Evolutionary conservation across 1,140 invertebrate genomes (phyloP).

Genomic region (Cheumatopsyche charites): DNA sequence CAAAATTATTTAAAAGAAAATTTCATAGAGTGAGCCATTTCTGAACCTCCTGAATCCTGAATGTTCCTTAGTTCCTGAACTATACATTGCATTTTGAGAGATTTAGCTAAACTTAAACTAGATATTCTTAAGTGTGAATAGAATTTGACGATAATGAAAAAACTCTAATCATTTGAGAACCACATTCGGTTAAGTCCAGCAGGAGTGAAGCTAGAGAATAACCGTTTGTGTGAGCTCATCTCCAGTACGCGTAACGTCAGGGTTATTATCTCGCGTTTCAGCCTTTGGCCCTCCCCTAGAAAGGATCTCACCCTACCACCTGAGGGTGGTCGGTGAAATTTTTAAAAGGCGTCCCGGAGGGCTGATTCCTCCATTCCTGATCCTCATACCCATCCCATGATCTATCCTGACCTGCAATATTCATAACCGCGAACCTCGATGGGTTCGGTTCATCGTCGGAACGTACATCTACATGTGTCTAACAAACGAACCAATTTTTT

Average conservation of each 20-base stretch:
- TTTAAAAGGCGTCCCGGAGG: slow-evolving; percentile 36
- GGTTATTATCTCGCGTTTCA: slow-evolving; percentile 40
- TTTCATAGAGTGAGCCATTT: too few species aligned
- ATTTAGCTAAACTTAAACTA: too few species aligned
- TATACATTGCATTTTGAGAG: too few species aligned
- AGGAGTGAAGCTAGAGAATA: slow-evolving; percentile 30
- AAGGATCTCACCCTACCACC: neutral
- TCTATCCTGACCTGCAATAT: slow-evolving; percentile 36
- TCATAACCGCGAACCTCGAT: slow-evolving; percentile 28
- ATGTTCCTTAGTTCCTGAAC: too few species aligned
- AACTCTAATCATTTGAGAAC: neutral
- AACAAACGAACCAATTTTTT: neutral
- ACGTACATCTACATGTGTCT: slow-evolving; percentile 26
- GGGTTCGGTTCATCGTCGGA: slow-evolving; percentile 15
- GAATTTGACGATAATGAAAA: too few species aligned
- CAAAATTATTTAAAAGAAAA: too few species aligned
- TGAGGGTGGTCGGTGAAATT: slow-evolving; percentile 23
- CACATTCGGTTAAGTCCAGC: neutral
- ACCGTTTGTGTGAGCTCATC: slow-evolving; percentile 35
- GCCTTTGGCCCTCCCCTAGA: slow-evolving; percentile 1
- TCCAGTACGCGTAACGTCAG: slow-evolving; percentile 34
- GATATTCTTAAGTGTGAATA: too few species aligned
- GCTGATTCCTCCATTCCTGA: neutral
- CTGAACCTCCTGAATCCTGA: too few species aligned
- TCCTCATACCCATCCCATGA: neutral